Base-by-base conservation (phyloP, 92 coral and sea anemone genomes). In the Zoanthus gigantus region DNA sequence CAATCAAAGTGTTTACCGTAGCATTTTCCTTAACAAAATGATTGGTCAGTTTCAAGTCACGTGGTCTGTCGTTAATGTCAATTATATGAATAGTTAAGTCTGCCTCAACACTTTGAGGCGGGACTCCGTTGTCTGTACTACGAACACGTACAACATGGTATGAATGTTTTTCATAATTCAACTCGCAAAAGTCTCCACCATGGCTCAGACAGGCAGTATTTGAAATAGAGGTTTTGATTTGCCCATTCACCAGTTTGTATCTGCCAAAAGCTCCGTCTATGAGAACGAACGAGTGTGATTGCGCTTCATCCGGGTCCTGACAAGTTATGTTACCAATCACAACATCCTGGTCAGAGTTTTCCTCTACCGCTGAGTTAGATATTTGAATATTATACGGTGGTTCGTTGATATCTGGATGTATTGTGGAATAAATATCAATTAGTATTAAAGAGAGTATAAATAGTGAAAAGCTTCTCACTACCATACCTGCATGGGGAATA, bases 31-130 rank as follows among this genome's bases (percentile, higher is more conserved):
- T 91, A 18, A 97, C 96, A 72, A 72, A 92, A 76, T 90, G 84
- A 78, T 93, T 93, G 18, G 99, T 93, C 88, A 97, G 80, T 74
- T 82, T 84, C 34, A 95, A 79, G 79, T 91, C 92, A 92, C 94
- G 95, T 89, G 99, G 99, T 73, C 88, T 86, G 90, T 97, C 99
- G 75, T 97, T 97, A 90, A 97, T 90, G 92, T 97, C 95, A 85
- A 73, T 90, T 66, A 97, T 75, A n/a, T 79, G 68, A 16, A 97
- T 97, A 2, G 91, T 88, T 44, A 97, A 42, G 74, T 78, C 84
- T 71, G 88, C 74, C 79, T 89, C 97, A 63, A 34, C 86, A 65
- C 92, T 89, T 65, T 72, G 88, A 12, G 93, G 96, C 58, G 99
- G 99, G n/a, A 76, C 60, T 5, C 99, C 99, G 65, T 92, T 91